Conservation (phyloP, 1,140 invertebrate species). For the Lepidotrigona ventralis region DNA sequence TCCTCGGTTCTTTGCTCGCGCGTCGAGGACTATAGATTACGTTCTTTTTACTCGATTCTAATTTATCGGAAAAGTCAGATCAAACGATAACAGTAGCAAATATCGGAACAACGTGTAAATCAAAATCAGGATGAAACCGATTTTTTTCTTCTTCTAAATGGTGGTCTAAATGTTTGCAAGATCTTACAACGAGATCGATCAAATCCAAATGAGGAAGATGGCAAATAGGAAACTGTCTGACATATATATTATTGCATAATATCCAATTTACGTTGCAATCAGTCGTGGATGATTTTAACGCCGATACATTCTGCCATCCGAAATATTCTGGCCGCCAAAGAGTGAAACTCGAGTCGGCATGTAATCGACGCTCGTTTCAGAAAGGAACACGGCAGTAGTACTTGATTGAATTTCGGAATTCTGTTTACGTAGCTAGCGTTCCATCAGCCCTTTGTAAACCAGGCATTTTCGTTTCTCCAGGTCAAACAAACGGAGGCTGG, state of each 20-base stretch:
- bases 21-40: neutral
- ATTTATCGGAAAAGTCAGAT: neutral
- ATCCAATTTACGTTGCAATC: neutral
- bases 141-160: too few relatives aligned
- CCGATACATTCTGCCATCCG: neutral
- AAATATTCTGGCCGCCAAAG: neutral
- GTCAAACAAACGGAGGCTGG: constrained; percentile 12
- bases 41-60: neutral
- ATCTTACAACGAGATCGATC: too few relatives aligned
- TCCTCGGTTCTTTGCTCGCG: neutral
- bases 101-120: too few relatives aligned
- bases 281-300: neutral
- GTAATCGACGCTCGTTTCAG: constrained; percentile 3
- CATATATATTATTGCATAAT: too few relatives aligned
- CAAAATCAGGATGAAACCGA: too few relatives aligned
- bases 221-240: too few relatives aligned
- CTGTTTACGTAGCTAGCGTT: constrained; percentile 32
- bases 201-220: too few relatives aligned
- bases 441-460: constrained; percentile 33
- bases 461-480: constrained; percentile 27
- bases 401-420: constrained; percentile 22
- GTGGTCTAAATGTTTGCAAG: too few relatives aligned
- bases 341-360: neutral
- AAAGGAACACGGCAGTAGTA: constrained; percentile 1
- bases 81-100: too few relatives aligned